A percentile compares a stretch with the other conserved stretches of the same genome.
phyloP scores from a whole-genome alignment of 1,140 invertebrate genomes.

The Pinna nobilis region DNA sequence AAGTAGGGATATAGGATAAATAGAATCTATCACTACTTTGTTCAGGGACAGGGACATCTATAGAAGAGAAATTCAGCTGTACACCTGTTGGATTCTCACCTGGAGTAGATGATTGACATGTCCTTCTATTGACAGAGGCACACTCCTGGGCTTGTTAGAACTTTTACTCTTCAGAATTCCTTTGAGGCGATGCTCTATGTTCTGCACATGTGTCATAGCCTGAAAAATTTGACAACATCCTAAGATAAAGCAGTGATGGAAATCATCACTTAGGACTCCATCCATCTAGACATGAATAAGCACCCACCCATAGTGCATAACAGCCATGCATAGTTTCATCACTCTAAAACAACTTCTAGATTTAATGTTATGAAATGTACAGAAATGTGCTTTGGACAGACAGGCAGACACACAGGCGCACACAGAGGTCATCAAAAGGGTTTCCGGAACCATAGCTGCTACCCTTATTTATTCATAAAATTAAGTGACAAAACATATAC shows the following conservation, averaged over 20 bases:
- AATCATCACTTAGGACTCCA: neutral
- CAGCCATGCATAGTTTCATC: too few species aligned
- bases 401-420: too few species aligned
- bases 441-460: too few species aligned
- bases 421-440: too few species aligned
- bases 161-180: slow-evolving; percentile 80
- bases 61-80: neutral
- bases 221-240: slow-evolving; percentile 64
- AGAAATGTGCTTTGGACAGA: too few species aligned
- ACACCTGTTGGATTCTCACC: slow-evolving; percentile 44
- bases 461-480: too few species aligned
- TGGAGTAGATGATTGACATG: slow-evolving; percentile 92
- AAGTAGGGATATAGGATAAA: neutral
- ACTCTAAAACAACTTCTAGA: too few species aligned
- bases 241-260: neutral
- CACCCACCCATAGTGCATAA: too few species aligned
- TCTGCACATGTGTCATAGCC: slow-evolving; percentile 86
- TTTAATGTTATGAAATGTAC: too few species aligned
- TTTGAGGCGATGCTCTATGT: slow-evolving; percentile 89
- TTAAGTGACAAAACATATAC: too few species aligned
- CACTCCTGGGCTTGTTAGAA: slow-evolving; percentile 65
- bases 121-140: slow-evolving; percentile 90
- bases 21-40: too few species aligned
- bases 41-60: neutral
- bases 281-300: too few species aligned